Percentiles rank a stretch among this genome's conserved stretches.
Conservation (phyloP, 1,140 invertebrate genomes). For the Drosophila baimaii region DNA sequence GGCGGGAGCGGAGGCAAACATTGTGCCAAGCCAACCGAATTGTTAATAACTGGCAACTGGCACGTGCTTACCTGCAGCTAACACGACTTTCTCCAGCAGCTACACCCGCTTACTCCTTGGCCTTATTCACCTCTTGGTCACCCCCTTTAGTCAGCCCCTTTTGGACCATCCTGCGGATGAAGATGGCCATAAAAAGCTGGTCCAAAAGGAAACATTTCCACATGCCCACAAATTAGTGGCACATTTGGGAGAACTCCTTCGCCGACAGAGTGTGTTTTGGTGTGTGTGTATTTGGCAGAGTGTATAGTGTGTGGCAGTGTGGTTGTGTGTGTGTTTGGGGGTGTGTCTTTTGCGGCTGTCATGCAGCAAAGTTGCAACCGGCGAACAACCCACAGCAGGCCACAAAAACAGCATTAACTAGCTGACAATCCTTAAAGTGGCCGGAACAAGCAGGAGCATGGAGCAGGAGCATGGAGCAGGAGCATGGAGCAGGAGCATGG, state of each 20-base stretch:
- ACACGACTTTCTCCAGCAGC: slow-evolving; percentile 9
- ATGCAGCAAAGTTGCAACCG: slow-evolving; percentile 59
- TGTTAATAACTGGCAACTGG: slow-evolving; percentile 59
- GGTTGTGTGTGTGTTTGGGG: not conserved
- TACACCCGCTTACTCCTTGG: not conserved
- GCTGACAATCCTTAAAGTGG: slow-evolving; percentile 55
- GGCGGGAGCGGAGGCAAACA: no score
- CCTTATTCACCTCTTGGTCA: not conserved
- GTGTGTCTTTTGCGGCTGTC: slow-evolving; percentile 42
- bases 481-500: not conserved
- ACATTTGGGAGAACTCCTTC: slow-evolving; percentile 58
- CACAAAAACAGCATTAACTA: slow-evolving; percentile 53
- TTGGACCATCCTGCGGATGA: slow-evolving; percentile 6
- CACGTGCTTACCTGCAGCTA: slow-evolving; percentile 55
- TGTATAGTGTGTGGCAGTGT: slow-evolving; percentile 4
- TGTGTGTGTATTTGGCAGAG: slow-evolving; percentile 24
- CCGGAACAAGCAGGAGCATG: slow-evolving; percentile 1
- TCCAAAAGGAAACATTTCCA: slow-evolving; percentile 43
- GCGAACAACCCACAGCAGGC: slow-evolving; percentile 46
- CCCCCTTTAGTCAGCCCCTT: not conserved
- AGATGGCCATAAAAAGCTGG: slow-evolving; percentile 44
- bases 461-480: not conserved
- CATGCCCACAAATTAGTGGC: slow-evolving; percentile 75
- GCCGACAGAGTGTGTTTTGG: slow-evolving; percentile 5
- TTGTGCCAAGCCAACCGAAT: slow-evolving; percentile 47